phyloP scores from a whole-genome alignment of 2,888 invertebrate species.

The Cremastinae sp. region DNA sequence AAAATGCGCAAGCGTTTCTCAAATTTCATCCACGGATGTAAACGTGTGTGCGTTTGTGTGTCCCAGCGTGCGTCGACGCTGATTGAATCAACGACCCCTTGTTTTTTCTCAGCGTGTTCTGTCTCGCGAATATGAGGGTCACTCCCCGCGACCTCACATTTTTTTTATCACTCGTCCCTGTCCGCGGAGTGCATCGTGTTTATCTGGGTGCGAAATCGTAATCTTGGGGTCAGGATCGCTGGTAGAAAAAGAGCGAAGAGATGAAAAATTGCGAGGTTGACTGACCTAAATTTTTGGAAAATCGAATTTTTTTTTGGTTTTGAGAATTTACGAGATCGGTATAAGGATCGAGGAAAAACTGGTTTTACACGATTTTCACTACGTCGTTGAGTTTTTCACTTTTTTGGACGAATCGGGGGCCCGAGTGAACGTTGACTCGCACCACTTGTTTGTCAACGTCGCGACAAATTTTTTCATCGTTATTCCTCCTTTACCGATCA shows the following conservation, averaged over 20 bases:
- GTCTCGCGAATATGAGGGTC: slow-evolving; percentile 54
- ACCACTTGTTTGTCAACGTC: background rate
- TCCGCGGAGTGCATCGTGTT: background rate
- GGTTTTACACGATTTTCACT: no score
- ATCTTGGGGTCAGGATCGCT: no score
- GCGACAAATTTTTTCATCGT: no score
- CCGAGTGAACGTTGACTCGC: slow-evolving; percentile 48
- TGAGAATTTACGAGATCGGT: no score
- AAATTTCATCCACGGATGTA: slow-evolving; percentile 1
- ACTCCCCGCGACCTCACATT: slow-evolving; percentile 39
- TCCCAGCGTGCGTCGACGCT: slow-evolving; percentile 59
- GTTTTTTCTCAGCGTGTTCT: slow-evolving; percentile 58
- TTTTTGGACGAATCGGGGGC: slow-evolving; percentile 14
- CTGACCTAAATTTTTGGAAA: no score
- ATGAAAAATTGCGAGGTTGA: no score
- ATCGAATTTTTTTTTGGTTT: no score
- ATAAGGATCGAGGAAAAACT: no score
- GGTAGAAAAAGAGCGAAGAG: no score
- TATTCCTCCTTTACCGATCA: no score
- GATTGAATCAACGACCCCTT: slow-evolving; percentile 67
- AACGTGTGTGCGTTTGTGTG: slow-evolving; percentile 33
- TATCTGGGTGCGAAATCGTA: no score
- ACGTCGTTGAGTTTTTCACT: no score
- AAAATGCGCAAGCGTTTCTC: slow-evolving; percentile 58
- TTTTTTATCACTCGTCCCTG: slow-evolving; percentile 1